These are phyloP conservation scores for Armadillidium nasatum DNA, from an alignment of 1,140 invertebrate genomes.

Conservation along the genomic window DNA sequence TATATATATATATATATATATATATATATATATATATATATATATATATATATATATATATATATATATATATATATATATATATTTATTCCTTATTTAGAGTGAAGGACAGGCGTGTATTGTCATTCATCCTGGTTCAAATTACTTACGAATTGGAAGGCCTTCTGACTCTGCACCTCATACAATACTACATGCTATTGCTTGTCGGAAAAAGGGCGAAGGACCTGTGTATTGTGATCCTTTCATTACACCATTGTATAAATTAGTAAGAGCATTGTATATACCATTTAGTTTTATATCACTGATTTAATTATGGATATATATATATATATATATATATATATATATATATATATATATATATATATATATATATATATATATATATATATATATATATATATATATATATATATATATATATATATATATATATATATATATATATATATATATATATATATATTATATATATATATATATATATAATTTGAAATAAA, in stretches of 20 bases:
- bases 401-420: too few relatives aligned
- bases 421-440: too few relatives aligned
- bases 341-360: not conserved
- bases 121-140: constrained; percentile 91
- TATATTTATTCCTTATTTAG: too few relatives aligned
- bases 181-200: constrained; percentile 80
- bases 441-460: too few relatives aligned
- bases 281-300: constrained; percentile 16
- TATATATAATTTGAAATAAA: too few relatives aligned
- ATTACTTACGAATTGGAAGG: constrained; percentile 78
- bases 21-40: too few relatives aligned
- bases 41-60: too few relatives aligned
- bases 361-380: not conserved
- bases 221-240: constrained; percentile 61
- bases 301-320: not conserved
- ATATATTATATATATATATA: not conserved
- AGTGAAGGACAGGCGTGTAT: constrained; percentile 56
- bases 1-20: too few relatives aligned
- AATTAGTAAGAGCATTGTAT: constrained; percentile 40
- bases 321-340: not conserved
- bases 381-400: too few relatives aligned
- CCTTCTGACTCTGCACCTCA: constrained; percentile 82
- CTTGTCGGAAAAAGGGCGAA: constrained; percentile 55
- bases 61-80: too few relatives aligned
- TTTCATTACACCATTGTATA: constrained; percentile 47